Conservation (phyloP, 2,113 vertebrate species). For the Plectropomus leopardus region DNA sequence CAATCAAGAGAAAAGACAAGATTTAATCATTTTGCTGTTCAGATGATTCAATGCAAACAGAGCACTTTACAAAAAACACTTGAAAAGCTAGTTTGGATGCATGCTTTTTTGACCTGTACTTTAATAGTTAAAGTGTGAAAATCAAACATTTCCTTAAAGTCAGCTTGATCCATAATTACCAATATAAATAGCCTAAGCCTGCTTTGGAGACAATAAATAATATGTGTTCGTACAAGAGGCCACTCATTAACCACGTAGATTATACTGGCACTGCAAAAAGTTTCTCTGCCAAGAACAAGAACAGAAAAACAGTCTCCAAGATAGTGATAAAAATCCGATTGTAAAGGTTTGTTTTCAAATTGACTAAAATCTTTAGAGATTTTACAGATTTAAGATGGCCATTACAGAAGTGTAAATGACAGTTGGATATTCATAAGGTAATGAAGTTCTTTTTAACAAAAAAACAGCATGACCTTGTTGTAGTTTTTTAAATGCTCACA, state of each 20-base stretch:
- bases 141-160: neutral
- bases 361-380: neutral
- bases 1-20: neutral
- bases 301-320: neutral
- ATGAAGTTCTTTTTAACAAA: too few species aligned
- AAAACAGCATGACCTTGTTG: neutral
- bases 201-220: neutral
- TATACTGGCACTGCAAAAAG: neutral
- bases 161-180: neutral
- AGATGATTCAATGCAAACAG: neutral
- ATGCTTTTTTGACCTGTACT: neutral
- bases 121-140: neutral
- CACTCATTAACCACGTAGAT: neutral
- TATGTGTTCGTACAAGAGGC: neutral
- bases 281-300: neutral
- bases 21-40: neutral
- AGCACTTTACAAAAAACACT: neutral
- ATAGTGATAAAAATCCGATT: neutral
- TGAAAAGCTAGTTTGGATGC: neutral
- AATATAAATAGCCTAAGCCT: neutral
- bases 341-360: neutral
- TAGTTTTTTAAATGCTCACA: conserved; percentile 30
- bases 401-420: neutral
- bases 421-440: too few species aligned
- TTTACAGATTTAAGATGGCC: neutral